These are phyloP conservation scores for Pristiophorus japonicus DNA, from an alignment of 2,113 vertebrate species.

Conservation along the genomic window DNA sequence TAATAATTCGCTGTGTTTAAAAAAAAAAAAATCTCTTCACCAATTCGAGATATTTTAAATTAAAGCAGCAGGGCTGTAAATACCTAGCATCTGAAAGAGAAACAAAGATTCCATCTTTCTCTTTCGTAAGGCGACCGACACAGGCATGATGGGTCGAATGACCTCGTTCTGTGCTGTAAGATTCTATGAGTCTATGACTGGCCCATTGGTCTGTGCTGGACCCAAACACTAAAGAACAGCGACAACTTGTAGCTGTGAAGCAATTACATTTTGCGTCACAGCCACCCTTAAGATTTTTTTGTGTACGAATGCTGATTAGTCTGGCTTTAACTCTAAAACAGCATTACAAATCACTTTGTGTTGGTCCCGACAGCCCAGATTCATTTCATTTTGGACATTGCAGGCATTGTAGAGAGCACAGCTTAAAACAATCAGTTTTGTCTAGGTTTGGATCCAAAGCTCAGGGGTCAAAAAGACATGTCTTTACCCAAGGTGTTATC, in stretches of 20 bases:
- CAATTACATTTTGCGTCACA: neutral
- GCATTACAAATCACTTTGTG: neutral
- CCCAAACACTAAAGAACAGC: neutral
- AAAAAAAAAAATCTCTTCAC: neutral
- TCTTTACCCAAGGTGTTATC: neutral
- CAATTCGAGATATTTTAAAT: too few species aligned
- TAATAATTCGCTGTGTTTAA: neutral
- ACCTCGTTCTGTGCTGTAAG: too few species aligned
- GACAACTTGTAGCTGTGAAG: neutral
- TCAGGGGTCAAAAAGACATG: neutral
- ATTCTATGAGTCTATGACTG: neutral
- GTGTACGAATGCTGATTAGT: neutral
- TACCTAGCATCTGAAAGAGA: neutral
- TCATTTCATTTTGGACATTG: neutral
- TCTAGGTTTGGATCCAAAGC: neutral
- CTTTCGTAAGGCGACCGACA: neutral
- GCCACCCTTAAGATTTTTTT: neutral
- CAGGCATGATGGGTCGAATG: too few species aligned
- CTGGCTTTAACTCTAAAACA: neutral
- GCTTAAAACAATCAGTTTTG: neutral
- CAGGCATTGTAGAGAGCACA: neutral
- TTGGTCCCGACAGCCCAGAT: neutral
- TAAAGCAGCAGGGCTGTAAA: too few species aligned
- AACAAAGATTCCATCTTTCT: neutral
- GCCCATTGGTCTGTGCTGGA: neutral